Conservation (phyloP, 2,888 invertebrate genomes). For the Archips crataeganus region DNA sequence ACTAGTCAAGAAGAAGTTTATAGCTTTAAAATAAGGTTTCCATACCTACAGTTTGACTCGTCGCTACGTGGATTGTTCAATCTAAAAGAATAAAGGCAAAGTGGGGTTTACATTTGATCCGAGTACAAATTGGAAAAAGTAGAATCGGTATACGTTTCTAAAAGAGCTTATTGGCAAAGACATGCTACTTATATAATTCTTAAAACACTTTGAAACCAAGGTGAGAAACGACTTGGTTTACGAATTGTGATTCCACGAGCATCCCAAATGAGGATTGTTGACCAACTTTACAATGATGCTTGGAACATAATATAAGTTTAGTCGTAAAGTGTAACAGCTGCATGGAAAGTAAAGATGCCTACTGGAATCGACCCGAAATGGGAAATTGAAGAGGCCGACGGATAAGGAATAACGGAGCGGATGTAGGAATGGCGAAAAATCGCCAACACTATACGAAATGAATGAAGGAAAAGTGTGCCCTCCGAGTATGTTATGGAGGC, state of each 20-base stretch:
- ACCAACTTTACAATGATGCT: conserved; percentile 71
- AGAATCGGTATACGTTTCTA: background rate
- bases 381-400: conserved; percentile 66
- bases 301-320: conserved; percentile 77
- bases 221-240: conserved; percentile 30
- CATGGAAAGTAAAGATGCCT: conserved; percentile 73
- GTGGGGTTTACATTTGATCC: conserved; percentile 59
- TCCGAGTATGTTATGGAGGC: conserved; percentile 51
- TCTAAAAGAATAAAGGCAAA: conserved; percentile 50
- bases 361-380: conserved; percentile 62
- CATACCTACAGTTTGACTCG: conserved; percentile 46
- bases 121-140: conserved; percentile 59
- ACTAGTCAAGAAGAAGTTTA: background rate
- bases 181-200: background rate
- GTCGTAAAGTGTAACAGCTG: conserved; percentile 81
- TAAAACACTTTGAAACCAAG: conserved; percentile 4
- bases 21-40: background rate
- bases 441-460: conserved; percentile 59
- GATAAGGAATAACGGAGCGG: conserved; percentile 62
- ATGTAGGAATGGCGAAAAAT: conserved; percentile 59
- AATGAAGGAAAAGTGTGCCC: conserved; percentile 56
- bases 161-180: conserved; percentile 1
- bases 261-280: conserved; percentile 51
- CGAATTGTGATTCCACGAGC: conserved; percentile 22
- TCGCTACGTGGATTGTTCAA: conserved; percentile 45